Base-by-base conservation (phyloP, 2,113 vertebrate species). In the Muscicapa adusta region DNA sequence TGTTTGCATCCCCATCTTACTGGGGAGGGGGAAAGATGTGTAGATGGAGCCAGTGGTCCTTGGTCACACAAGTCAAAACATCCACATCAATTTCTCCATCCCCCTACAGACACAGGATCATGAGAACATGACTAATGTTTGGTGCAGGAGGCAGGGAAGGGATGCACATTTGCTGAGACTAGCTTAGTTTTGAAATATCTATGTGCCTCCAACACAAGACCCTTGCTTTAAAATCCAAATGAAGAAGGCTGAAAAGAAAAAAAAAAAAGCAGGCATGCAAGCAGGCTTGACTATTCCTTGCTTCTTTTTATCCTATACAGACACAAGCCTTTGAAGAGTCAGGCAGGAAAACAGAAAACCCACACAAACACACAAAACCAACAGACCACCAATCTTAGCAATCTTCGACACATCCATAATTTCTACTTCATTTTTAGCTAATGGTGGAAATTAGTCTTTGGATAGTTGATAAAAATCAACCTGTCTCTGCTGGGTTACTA, bases 391-490 rank as follows among this genome's bases (percentile, higher is more conserved):
- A 77, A 92, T 86, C 92, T 88, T 17, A 38, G 72, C 16, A 84
- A 94, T 96, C 88, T 96, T 89, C 8, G 78, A 97, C 79, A 85
- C 87, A 95, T 42, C 91, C 91, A 56, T 97, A 96, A 97, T 97
- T 97, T 92, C 87, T 89, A 93, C 95, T 97, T 97, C 43, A 85
- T 96, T 97, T 97, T 95, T 97, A 94, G 89, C 97, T 97, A 97
- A 97, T 95, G 79, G 96, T 97, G 93, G 97, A 96, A 97, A 98
- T 98, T 95, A 97, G 96, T 98, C 96, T 97, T 97, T 56, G 87
- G 94, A 88, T 87, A 95, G 95, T 95, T 98, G 97, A 97, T 98
- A 98, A 97, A 96, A 97, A 98, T 97, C 96, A 98, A 83, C 96
- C 95, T 95, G 96, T 96, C 97, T 96, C 81, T 94, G 94, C 92